Evolutionary conservation across 2,113 vertebrate genomes (phyloP).

Genomic region (Phodopus roborovskii): DNA sequence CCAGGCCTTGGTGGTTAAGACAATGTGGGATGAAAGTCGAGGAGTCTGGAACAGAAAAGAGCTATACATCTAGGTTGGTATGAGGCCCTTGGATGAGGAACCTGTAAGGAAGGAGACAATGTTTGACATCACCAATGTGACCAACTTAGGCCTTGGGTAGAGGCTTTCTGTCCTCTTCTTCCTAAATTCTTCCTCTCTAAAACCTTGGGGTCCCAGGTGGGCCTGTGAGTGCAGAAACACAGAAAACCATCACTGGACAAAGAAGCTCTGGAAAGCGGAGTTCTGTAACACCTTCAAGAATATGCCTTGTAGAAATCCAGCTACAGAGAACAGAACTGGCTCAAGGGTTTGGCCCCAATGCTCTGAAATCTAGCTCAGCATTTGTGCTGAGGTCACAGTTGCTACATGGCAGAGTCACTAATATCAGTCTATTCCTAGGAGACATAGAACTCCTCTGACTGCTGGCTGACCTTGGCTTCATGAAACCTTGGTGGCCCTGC

Average conservation of each 20-base stretch:
- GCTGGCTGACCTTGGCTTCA: constrained; percentile 4
- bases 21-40: background rate
- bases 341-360: background rate
- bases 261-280: background rate
- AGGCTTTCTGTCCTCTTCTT: background rate
- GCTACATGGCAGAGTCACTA: constrained; percentile 37
- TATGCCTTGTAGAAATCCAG: constrained; percentile 9
- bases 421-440: constrained; percentile 20
- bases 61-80: background rate
- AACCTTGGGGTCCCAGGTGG: background rate
- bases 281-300: background rate
- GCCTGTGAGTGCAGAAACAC: background rate
- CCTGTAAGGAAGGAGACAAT: constrained; percentile 23
- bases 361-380: constrained; percentile 13
- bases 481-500: constrained; percentile 19
- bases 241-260: background rate
- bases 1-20: background rate
- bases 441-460: constrained; percentile 43
- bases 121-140: background rate
- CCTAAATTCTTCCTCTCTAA: constrained; percentile 21
- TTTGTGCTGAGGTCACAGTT: constrained; percentile 11
- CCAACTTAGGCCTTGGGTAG: constrained; percentile 3
- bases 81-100: background rate
- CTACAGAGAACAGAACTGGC: background rate
- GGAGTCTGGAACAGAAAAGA: background rate